Conservation (phyloP, 2,113 vertebrate species). For the Ailuropoda melanoleuca region DNA sequence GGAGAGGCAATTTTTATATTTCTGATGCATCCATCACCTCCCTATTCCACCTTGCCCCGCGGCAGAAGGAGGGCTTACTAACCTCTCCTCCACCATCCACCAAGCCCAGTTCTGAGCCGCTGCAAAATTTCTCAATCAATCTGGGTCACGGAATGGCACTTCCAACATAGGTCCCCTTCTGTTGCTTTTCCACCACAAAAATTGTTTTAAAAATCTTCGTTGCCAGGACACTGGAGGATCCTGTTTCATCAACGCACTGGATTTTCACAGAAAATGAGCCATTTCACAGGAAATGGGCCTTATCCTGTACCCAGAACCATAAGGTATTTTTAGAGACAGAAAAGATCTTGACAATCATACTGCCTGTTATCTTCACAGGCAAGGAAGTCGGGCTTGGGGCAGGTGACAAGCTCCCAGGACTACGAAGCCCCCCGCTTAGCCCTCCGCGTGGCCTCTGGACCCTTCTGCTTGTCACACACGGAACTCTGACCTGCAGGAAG, state of each 20-base stretch:
- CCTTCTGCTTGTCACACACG: background rate
- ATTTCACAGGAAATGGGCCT: background rate
- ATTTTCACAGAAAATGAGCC: background rate
- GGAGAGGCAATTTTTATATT: background rate
- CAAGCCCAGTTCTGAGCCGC: background rate
- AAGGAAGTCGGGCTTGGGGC: background rate
- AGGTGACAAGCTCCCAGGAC: background rate
- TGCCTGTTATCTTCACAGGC: background rate
- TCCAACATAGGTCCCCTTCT: background rate
- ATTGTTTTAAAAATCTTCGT: background rate
- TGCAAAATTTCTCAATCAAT: background rate
- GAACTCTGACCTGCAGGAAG: too few species aligned
- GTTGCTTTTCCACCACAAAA: background rate
- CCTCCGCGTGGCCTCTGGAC: rapidly evolving
- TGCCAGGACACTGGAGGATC: background rate
- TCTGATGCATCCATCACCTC: rapidly evolving
- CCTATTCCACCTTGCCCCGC: rapidly evolving
- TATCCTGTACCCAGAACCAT: rapidly evolving
- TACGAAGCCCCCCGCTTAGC: rapidly evolving
- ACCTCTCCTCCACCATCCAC: background rate
- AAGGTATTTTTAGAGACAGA: background rate
- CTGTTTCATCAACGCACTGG: background rate
- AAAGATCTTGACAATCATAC: background rate
- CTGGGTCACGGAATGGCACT: background rate
- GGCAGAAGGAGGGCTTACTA: background rate